Conservation (phyloP, 1,140 invertebrate species). For the Wiebesia pumilae region DNA sequence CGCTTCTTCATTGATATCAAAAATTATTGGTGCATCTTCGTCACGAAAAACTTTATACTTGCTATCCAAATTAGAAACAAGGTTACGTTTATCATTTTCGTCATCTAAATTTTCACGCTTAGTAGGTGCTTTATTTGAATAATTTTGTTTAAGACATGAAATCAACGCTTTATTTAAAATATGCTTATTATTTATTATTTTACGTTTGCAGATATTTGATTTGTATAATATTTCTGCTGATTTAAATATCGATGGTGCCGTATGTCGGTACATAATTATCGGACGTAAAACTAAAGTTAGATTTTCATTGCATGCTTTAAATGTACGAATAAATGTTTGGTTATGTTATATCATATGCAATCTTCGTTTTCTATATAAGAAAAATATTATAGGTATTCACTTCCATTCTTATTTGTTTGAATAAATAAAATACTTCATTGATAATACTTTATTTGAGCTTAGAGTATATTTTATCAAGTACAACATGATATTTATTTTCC, state of each 20-base stretch:
- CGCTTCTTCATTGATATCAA: constrained; percentile 81
- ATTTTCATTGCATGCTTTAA: no score
- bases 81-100: constrained; percentile 56
- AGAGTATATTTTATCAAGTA: no score
- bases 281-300: not conserved
- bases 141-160: constrained; percentile 37
- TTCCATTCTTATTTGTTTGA: no score
- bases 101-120: constrained; percentile 40
- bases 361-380: no score
- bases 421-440: no score
- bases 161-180: constrained; percentile 49
- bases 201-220: constrained; percentile 48
- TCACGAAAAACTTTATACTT: constrained; percentile 80
- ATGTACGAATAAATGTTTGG: no score
- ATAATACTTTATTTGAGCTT: no score
- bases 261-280: constrained; percentile 55
- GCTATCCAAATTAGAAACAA: constrained; percentile 58
- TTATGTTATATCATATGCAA: no score
- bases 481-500: no score
- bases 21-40: constrained; percentile 78
- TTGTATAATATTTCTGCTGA: constrained; percentile 52
- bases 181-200: constrained; percentile 46
- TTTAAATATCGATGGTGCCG: constrained; percentile 54
- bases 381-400: no score
- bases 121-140: constrained; percentile 6